Base-by-base conservation (phyloP, 2,113 vertebrate species). In the Halichoeres trimaculatus region DNA sequence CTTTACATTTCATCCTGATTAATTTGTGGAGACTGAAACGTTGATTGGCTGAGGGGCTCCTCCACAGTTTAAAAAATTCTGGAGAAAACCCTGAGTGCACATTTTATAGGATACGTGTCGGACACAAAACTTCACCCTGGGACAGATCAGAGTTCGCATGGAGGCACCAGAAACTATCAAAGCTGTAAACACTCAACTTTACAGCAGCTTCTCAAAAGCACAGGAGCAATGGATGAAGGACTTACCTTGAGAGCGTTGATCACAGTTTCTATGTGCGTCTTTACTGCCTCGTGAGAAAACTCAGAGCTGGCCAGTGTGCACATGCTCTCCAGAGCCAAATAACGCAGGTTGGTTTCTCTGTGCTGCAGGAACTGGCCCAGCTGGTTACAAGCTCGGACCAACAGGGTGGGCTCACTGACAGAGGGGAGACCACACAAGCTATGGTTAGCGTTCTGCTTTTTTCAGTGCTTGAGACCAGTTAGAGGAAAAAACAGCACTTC, bases 251-350 rank as follows among this genome's bases (percentile, higher is more conserved):
- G 83, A 8, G 94, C 93, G 7, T 93, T 94, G 78, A 95, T 95
- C 76, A 95, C 93, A 0, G 94, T 95, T 55, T 95, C 94, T 22
- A 94, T 94, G 61, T 95, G 94, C 0, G 93, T 95, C 72, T 95
- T 95, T 20, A 94, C 94, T 0, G 93, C 93, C 89, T 91, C 85
- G 36, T 76, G 95, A 62, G 91, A 94, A 76, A 94, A 93, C 87
- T 94, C 93, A 0, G 88, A 91, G 71, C 88, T 90, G 84, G 94
- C 94, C 81, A 95, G 89, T 0, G 92, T 94, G 80, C 94, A 95
- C 94, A 95, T 95, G 80, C 94, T 95, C 86, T 95, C 94, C 83
- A 95, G 52, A 4, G 94, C 94, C 83, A 95, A 55, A 70, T 95
- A 95, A n/a, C 94, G 91, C 67, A 95, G 88, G 81, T 95, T 95